Base-by-base conservation (phyloP, 2,113 vertebrate species). In the Thymallus thymallus region DNA sequence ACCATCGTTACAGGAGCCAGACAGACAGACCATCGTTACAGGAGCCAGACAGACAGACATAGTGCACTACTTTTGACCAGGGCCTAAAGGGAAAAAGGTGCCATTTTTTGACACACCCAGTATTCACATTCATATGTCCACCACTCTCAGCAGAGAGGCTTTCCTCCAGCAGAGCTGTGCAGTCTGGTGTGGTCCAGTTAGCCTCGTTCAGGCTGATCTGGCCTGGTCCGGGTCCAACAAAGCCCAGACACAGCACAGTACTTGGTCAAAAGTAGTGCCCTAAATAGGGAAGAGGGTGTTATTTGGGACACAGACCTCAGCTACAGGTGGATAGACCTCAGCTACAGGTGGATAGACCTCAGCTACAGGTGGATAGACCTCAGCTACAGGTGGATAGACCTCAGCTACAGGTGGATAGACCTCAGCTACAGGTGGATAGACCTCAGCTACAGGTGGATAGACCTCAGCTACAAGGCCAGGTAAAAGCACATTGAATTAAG, bases 81-180 rank as follows among this genome's bases (percentile, higher is more conserved):
- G 16, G 10, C 56, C 5, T 13, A 51, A 9, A 51, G 3, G 46
- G 46, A 51, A 51, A 12, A 18, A 16, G 48, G 48, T 51, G 48
- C 14, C 4, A 4, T 51, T 18, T 51, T 41, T 10, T 10, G 48
- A 51, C 5, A 16, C 35, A 60, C 77, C 72, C 63, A 79, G 72
- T 69, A 80, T 82, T 84, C 80, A 84, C 82, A 86, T 82, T 82
- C 82, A 80, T 58, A 75, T 78, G 76, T 76, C 79, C 77, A 41
- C 35, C 35, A 76, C 56, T 75, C 71, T 67, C 55, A 68, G 70
- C 71, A 71, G 76, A 73, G 77, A 16, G 55, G 73, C 32, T 72
- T 78, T 71, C 55, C 60, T 29, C 72, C 77, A 79, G 70, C 75
- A 64, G 55, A 76, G 73, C 71, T 55, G 74, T 76, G 24, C 58